Evolutionary conservation across 2,797 vertebrate species (phyloP), one percentile per base, ranked within the genome.

Genomic region (Poecilia picta): DNA sequence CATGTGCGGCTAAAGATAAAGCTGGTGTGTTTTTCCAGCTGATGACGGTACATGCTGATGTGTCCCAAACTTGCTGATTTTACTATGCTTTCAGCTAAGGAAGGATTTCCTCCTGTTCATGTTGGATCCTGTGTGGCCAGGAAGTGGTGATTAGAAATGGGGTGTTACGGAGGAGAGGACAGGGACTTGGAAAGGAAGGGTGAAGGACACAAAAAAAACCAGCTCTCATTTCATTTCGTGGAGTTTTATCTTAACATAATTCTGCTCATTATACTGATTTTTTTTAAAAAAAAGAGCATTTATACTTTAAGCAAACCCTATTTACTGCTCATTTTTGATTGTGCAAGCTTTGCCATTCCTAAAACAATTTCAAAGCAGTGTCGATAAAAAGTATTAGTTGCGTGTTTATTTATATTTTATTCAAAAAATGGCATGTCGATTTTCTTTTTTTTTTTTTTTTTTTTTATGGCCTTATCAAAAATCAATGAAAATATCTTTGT

Each of bases 101-200:
- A 95, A 93, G 94, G 92, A 94, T 94, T 96, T 96, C 95, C 95
- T 96, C 85, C 84, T 85, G 82, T 79, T 85, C 83, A 81, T 89
- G 87, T 86, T 92, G 90, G 78, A 94, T 96, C 94, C 95, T 96
- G 92, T 92, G 89, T 90, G 91, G 89, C 90, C 92, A 95, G 93
- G 94, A 95, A 95, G 75, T 80, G 31, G 74, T 86, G 90, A 85
- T 92, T 93, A 95, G 89, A 91, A 92, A 94, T 87, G 81, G 53
- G 62, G 36, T 86, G 79, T 81, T 84, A 62, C 87, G 46, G 73
- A 89, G 82, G 73, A 79, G 74, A 82, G 83, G 72, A 85, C 47
- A 84, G 73, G 66, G 85, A 79, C 77, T 79, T 73, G 18, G 4
- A 47, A 72, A 73, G 74, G 28, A 47, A 62, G 78, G 31, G n/a